Base-by-base conservation (phyloP, 2,797 vertebrate species). In the Percopsis omiscomaycus region DNA sequence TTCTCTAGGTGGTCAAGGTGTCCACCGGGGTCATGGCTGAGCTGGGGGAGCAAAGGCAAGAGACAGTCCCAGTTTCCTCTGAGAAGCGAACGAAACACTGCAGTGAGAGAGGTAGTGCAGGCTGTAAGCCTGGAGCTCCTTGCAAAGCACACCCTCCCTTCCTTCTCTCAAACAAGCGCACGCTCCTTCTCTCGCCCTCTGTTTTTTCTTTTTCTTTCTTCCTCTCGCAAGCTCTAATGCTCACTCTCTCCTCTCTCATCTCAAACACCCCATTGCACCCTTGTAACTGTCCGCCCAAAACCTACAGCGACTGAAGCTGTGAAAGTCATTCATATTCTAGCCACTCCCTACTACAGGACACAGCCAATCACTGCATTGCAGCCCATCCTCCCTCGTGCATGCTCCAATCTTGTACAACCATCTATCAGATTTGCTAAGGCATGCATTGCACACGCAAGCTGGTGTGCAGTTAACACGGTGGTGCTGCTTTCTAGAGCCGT, bases 81-180 rank as follows among this genome's bases (percentile, higher is more conserved):
- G 77, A 85, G 87, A 76, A 84, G 81, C 83, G 61, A 76, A 84
- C 86, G 87, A 88, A 86, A 89, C 84, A 92, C 89, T 89, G 89
- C 91, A 88, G 86, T 89, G 88, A 82, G 82, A 91, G 84, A 82
- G 80, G 73, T 83, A 78, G 86, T 90, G 88, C 89, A 78, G 79
- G 81, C 82, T 84, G 64, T 82, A 78, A 82, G 85, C 88, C 84
- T 88, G 65, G 71, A 89, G 87, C 89, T 87, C 88, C 77, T 64
- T 73, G 77, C 62, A 65, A 48, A 69, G 57, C 57, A 45, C 59
- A 37, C 45, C 29, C 83, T 87, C 84, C 68, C 81, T 22, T 79
- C 72, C 59, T 72, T 77, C 79, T 59, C 53, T 45, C 66, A 69
- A 83, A 61, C 81, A 75, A 61, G 73, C 70, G 46, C 71, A 46